Base-by-base conservation (phyloP, 2,888 invertebrate species). In the Mythimna vitellina region DNA sequence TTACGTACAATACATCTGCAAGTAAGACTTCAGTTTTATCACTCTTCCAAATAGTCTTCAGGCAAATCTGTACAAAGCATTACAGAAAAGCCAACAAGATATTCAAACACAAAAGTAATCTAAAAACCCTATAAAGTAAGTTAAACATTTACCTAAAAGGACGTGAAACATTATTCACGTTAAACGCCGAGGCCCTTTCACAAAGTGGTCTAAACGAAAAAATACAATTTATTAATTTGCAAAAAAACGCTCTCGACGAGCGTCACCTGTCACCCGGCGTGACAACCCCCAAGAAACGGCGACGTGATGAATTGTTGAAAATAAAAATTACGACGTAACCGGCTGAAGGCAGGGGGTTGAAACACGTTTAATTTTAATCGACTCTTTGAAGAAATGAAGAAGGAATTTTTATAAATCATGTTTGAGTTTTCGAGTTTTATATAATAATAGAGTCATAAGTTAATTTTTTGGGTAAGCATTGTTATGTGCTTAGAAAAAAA, bases 291-390 rank as follows among this genome's bases (percentile, higher is more conserved):
- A 81, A 88, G 89, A 89, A 86, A 85, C 82, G 82, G 85, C 83
- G 90, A 90, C 93, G 93, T 93, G 93, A 93, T 91, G 93, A 93
- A 93, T 93, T 92, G 93, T 91, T 90, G 86, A 90, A 92, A 93
- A 92, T 93, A 93, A 93, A 93, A 93, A 93, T 93, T 92, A 93
- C 93, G 89, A 90, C 89, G 88, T 90, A 91, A 91, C 90, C 82
- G 89, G 89, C 89, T 87, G 87, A 88, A 85, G 82, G 84, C 80
- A 85, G 90, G 89, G 89, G 83, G 86, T 85, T 82, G 86, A 86
- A 89, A 90, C 89, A 89, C 86, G 88, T 87, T 92, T 90, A 89
- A 89, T 91, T 92, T 90, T 93, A 92, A 93, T 93, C 92, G 92
- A 90, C 89, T 89, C 86, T 88, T 82, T 81, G 72, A 80, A 75